Evolutionary conservation across 2,797 vertebrate species (phyloP).

Genomic region (Hirundo rustica): DNA sequence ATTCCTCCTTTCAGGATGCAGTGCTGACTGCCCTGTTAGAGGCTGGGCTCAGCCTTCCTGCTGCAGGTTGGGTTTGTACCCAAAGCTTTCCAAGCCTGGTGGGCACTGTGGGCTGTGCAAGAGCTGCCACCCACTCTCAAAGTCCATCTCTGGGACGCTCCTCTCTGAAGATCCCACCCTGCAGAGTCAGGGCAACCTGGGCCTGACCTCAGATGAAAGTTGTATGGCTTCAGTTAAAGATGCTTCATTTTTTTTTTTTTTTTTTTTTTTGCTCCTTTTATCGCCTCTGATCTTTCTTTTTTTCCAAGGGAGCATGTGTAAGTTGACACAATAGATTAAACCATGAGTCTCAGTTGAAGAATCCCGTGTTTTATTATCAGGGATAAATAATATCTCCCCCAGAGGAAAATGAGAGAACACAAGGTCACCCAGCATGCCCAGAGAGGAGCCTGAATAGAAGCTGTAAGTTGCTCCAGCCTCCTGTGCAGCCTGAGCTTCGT

Average conservation of each 20-base stretch:
- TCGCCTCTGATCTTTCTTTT: neutral
- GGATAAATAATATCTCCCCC: slow-evolving; percentile 45
- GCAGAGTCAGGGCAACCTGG: neutral
- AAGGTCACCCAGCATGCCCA: slow-evolving; percentile 33
- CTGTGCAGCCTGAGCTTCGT: neutral
- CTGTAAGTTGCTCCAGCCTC: slow-evolving; percentile 7
- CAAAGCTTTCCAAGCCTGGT: neutral
- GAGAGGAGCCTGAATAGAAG: slow-evolving; percentile 22
- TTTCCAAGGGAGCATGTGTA: neutral
- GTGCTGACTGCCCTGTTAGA: neutral
- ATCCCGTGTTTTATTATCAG: slow-evolving; percentile 15
- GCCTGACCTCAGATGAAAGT: neutral
- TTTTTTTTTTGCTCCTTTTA: neutral
- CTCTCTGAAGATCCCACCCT: neutral
- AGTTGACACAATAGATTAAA: slow-evolving; percentile 38
- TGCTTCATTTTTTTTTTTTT: neutral
- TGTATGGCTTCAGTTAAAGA: neutral
- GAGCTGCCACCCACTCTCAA: neutral
- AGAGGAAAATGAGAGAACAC: slow-evolving; percentile 30
- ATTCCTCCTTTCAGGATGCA: neutral
- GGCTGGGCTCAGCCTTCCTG: neutral
- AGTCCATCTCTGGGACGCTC: neutral
- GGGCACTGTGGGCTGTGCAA: neutral
- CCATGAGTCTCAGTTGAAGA: neutral
- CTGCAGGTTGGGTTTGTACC: neutral